phyloP scores from a whole-genome alignment of 2,113 vertebrate genomes.

The Plectropomus leopardus region DNA sequence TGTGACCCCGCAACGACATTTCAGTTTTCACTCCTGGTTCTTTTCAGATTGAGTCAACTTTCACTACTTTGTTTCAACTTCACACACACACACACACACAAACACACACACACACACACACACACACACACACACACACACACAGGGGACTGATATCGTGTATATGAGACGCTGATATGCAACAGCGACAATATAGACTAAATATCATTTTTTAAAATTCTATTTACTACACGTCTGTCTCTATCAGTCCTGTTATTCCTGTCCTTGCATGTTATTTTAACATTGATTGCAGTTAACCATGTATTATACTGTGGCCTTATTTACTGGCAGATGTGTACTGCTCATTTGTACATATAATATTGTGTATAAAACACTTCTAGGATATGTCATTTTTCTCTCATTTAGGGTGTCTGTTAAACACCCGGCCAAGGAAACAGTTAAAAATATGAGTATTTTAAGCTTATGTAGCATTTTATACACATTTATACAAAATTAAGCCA shows the following conservation, averaged over 20 bases:
- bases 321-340: no score
- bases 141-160: slow-evolving; percentile 26
- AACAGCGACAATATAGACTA: background rate
- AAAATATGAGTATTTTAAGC: background rate
- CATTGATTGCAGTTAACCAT: no score
- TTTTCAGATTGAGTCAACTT: slow-evolving; percentile 75
- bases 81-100: slow-evolving; percentile 35
- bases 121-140: slow-evolving; percentile 27
- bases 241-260: background rate
- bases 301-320: no score
- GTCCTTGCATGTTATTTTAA: background rate
- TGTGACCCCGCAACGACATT: slow-evolving; percentile 11
- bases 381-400: no score
- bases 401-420: no score
- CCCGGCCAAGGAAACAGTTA: no score
- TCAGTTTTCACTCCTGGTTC: slow-evolving; percentile 45
- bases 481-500: background rate
- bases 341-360: no score
- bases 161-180: slow-evolving; percentile 39
- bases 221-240: background rate
- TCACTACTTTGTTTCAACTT: slow-evolving; percentile 62
- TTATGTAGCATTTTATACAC: background rate
- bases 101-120: slow-evolving; percentile 38
- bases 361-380: no score
- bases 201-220: background rate